Percentiles rank a stretch among this genome's conserved stretches.
phyloP scores from a whole-genome alignment of 2,113 vertebrate genomes.

The Phrynosoma platyrhinos region DNA sequence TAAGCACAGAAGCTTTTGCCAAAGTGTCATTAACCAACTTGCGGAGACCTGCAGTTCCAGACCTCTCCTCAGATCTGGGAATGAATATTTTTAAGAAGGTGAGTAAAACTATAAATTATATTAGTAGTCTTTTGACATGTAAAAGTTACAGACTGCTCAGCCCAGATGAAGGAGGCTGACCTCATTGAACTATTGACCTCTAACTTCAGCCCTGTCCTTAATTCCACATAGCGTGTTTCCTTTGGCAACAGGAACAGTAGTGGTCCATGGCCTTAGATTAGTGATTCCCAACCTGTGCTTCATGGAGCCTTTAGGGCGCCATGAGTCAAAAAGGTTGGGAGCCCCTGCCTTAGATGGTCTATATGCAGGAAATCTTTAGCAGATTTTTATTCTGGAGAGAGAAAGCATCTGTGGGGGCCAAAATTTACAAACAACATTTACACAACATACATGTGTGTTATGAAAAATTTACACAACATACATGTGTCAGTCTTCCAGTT shows the following conservation, averaged over 20 bases:
- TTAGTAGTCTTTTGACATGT: neutral
- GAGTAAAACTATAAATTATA: constrained; percentile 29
- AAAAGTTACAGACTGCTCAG: neutral
- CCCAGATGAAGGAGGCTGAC: neutral
- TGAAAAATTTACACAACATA: neutral
- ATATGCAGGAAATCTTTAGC: neutral
- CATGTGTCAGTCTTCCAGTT: neutral
- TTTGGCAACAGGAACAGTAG: no score
- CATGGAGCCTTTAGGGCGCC: no score
- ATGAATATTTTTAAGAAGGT: constrained; percentile 99
- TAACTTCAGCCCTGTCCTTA: neutral
- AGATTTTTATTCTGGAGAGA: neutral
- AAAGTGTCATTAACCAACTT: constrained; percentile 95
- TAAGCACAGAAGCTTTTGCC: constrained; percentile 93
- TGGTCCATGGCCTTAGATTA: no score
- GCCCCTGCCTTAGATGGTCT: neutral
- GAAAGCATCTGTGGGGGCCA: neutral
- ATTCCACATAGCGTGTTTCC: neutral
- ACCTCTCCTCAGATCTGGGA: constrained; percentile 94
- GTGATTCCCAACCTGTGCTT: no score
- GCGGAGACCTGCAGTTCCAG: constrained; percentile 92
- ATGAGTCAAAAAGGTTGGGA: no score
- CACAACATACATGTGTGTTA: neutral
- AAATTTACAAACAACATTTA: no score
- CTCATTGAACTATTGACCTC: neutral